Evolutionary conservation across 2,797 vertebrate species (phyloP), one percentile per base, ranked within the genome.

Genomic region (Coilia nasus): DNA sequence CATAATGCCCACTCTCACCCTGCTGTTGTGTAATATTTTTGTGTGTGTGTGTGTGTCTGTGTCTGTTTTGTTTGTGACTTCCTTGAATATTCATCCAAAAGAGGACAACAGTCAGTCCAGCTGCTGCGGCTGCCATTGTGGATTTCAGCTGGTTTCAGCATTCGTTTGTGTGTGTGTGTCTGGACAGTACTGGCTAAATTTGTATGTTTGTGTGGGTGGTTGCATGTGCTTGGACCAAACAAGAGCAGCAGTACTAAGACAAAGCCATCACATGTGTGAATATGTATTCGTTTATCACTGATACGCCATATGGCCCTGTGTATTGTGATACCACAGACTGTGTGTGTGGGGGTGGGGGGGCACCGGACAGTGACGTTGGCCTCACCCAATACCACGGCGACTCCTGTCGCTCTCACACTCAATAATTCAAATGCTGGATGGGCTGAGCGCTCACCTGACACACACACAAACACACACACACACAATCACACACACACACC

Each of bases 221-320:
- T 41, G 35, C 35, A 41, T 41, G 35, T 41, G 35, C 2, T 41
- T 41, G 35, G 35, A 5, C 35, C 35, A 41, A 41, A 83, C 85
- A 86, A 89, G 91, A 92, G 92, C 89, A 93, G 92, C 88, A 35
- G 25, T 88, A 91, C 93, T 92, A 93, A 95, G 92, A 89, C 88
- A 86, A 94, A 90, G 89, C 87, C 89, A 89, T 93, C 90, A 91
- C 91, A 89, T 90, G 87, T 81, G 78, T 88, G 88, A 90, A 88
- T 90, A 90, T 90, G 83, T 94, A 93, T 94, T 94, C 95, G 94
- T 95, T 94, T 92, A 94, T 93, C 93, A 92, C 91, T 89, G 89
- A 88, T 57, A 84, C 31, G 86, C 94, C 95, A 95, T 95, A 93
- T 95, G 95, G 86, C 92, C 87, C 31, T 84, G 25, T 93, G 91